Percentiles rank a stretch among this genome's conserved stretches.
Evolutionary conservation across 2,888 invertebrate species (phyloP).

Genomic region (Syrista parreyssii): DNA sequence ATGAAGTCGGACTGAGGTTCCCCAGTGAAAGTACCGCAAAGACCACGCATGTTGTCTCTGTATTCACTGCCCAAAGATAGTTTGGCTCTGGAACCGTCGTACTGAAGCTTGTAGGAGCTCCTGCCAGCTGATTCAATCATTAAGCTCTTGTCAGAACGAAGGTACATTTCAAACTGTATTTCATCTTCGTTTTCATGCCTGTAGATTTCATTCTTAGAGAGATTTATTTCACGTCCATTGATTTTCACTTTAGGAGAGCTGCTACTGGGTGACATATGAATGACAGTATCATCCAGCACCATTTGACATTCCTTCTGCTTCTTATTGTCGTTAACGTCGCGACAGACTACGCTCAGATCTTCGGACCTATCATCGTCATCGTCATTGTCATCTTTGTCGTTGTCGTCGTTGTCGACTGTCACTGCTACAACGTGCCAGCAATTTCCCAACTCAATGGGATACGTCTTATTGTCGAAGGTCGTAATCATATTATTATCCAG

Average conservation of each 20-base stretch:
- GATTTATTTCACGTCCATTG: conserved; percentile 4
- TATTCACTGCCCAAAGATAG: conserved; percentile 56
- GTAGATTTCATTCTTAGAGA: conserved; percentile 11
- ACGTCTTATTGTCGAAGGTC: conserved; percentile 76
- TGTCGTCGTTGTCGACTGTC: conserved; percentile 59
- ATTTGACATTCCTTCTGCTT: conserved; percentile 66
- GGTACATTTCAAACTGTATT: conserved; percentile 1
- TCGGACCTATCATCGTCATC: conserved; percentile 57
- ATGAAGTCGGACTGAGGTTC: conserved; percentile 72
- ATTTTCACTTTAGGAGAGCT: neutral
- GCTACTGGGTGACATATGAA: conserved; percentile 53
- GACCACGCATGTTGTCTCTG: conserved; percentile 71
- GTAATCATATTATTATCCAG: conserved; percentile 71
- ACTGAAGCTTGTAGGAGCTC: neutral
- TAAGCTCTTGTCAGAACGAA: neutral
- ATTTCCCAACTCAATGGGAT: conserved; percentile 68
- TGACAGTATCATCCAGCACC: conserved; percentile 62
- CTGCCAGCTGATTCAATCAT: neutral
- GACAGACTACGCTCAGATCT: conserved; percentile 63
- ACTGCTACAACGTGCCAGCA: conserved; percentile 75
- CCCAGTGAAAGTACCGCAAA: conserved; percentile 76
- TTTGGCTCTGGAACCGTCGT: neutral
- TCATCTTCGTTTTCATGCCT: conserved; percentile 5
- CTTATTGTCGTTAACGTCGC: conserved; percentile 57
- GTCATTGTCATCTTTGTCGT: conserved; percentile 25